A percentile compares a stretch with the other conserved stretches of the same genome.
These are phyloP conservation scores for Hipparchia sbordonii DNA, from an alignment of 2,888 invertebrate species.

Conservation along the genomic window DNA sequence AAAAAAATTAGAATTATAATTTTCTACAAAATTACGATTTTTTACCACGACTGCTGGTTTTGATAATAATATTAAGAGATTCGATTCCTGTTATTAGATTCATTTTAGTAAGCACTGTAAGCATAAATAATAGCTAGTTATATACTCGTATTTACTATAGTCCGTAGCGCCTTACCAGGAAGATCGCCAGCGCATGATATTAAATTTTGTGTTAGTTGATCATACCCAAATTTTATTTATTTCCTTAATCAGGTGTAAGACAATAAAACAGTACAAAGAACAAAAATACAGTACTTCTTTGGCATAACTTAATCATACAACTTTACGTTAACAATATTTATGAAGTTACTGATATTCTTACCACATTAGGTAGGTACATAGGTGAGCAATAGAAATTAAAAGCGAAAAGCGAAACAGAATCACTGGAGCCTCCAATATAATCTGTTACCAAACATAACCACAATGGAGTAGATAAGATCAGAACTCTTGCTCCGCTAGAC, in stretches of 20 bases:
- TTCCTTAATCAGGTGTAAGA: too few species aligned
- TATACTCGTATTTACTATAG: too few species aligned
- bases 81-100: too few species aligned
- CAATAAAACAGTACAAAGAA: too few species aligned
- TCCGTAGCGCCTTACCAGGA: too few species aligned
- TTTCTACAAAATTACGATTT: background rate
- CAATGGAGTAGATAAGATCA: conserved; percentile 75
- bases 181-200: too few species aligned
- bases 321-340: background rate
- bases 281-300: background rate
- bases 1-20: conserved; percentile 18
- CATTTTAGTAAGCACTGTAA: too few species aligned
- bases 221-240: too few species aligned
- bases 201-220: too few species aligned
- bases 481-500: conserved; percentile 65
- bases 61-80: too few species aligned
- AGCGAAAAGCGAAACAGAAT: conserved; percentile 49
- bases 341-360: background rate
- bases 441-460: conserved; percentile 58
- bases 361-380: too few species aligned
- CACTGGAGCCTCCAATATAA: conserved; percentile 42
- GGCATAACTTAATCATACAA: background rate
- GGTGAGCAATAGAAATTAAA: background rate
- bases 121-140: too few species aligned
- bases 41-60: background rate